Evolutionary conservation across 2,797 vertebrate species (phyloP), one percentile per base, ranked within the genome.

Genomic region (Coregonus ussuriensis): DNA sequence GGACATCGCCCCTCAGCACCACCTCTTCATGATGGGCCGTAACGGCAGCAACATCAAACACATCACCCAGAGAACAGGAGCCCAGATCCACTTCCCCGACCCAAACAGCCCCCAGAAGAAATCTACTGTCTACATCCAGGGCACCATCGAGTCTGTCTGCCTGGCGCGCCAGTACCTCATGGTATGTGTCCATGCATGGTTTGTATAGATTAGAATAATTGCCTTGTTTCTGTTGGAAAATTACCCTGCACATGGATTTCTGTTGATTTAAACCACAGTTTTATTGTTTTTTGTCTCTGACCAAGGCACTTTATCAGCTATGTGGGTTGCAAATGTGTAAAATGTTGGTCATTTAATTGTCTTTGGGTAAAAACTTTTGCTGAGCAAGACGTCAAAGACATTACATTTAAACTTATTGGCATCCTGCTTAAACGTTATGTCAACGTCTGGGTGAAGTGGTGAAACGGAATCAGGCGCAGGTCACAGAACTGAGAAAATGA

Each of bases 111-210:
- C 96, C 67, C 96, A 98, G 87, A 98, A 97, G 93, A 99, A 98
- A 92, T 99, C 98, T 81, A 97, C 97, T 0, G 95, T 99, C 95
- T 99, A 98, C 96, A 98, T 99, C 91, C 98, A 99, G 93, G 98
- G 98, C 94, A 97, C 96, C 80, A 98, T 99, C 69, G 98, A 99
- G 84, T 96, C 97, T 0, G 98, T 99, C 83, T 99, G 97, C 91
- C 93, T 98, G 77, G 98, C 98, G 81, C 95, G 98, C 77, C 97
- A 99, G 84, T 99, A 98, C 93, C 97, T 99, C 92, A 99, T 99
- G 98, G 98, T 99, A 94, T n/a, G 88, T 74, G 29, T 52, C 54
- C 70, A 41, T 74, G 66, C 15, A 16, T 37, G 65, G 29, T 33
- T 67, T 33, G 65, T 65, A 31, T 67, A 31, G 65, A 67, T 67